Conservation (phyloP, 2,113 vertebrate genomes). For the Balaeniceps rex region DNA sequence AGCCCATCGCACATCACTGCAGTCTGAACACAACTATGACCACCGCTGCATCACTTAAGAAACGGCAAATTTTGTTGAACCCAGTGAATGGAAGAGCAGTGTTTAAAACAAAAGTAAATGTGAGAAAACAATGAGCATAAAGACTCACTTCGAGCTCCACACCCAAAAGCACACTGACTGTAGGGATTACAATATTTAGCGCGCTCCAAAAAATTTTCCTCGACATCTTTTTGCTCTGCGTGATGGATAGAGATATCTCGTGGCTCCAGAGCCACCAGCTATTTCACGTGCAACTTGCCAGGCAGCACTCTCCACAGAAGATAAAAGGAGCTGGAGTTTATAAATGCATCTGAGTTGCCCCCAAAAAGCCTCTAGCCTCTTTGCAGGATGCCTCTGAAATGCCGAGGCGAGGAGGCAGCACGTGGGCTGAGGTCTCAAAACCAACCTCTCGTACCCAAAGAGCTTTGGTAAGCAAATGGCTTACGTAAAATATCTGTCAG, state of each 20-base stretch:
- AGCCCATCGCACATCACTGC: neutral
- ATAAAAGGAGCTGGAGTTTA: neutral
- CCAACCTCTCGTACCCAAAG: neutral
- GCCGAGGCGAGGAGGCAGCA: rapidly evolving
- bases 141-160: neutral
- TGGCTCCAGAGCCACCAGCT: neutral
- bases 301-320: neutral
- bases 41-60: neutral
- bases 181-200: neutral
- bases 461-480: conserved; percentile 4
- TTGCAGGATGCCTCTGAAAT: neutral
- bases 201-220: neutral
- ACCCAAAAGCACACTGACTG: neutral
- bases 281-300: neutral
- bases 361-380: neutral
- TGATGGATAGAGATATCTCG: neutral
- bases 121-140: neutral
- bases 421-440: neutral
- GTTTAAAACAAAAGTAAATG: neutral
- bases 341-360: rapidly evolving
- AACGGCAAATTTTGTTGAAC: neutral
- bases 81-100: neutral
- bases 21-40: neutral
- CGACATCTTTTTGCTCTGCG: neutral
- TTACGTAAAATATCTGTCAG: conserved; percentile 1